Base-by-base conservation (phyloP, 2,888 invertebrate genomes). In the Theretra japonica region DNA sequence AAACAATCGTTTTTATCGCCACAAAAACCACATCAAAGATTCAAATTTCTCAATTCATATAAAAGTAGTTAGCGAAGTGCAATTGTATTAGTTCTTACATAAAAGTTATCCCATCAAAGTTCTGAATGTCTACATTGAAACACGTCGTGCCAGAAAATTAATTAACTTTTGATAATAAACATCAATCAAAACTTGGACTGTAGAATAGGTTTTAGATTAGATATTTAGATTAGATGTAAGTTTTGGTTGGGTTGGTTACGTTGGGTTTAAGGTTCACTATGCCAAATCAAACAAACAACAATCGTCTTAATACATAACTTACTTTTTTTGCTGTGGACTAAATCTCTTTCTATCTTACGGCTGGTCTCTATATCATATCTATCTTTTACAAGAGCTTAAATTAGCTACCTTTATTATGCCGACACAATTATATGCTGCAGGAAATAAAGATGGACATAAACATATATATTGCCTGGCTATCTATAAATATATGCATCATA, bases 141-240 rank as follows among this genome's bases (percentile, higher is more conserved):
- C 65, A 65, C 65, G 65, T 48, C 48, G 23, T 15, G 23, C 48
- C 41, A 48, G 65, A 65, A 65, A 65, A 65, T 65, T 65, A 41
- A 65, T 65, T 65, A 65, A 65, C 65, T 65, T 65, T 65, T 65
- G 65, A 65, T 65, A 48, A 65, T 65, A 65, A 65, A 65, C 65
- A 65, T 65, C 65, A 65, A 65, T 65, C 65, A 65, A 65, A 65
- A 65, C 65, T 65, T 48, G 23, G 65, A 6, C 65, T 33, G 65
- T 48, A 41, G 41, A 65, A 65, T 65, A 65, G 65, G 41, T 65
- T 65, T 65, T 65, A 23, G 65, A 65, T 48, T 48, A 41, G 65
- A 23, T 17, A 23, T 48, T 41, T 21, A 21, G 65, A 53, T 53
- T 53, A 41, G 41, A 41, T 15, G 41, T 15, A 41, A 41, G 41